phyloP scores from a whole-genome alignment of 1,140 invertebrate genomes.

The Pissodes strobi region DNA sequence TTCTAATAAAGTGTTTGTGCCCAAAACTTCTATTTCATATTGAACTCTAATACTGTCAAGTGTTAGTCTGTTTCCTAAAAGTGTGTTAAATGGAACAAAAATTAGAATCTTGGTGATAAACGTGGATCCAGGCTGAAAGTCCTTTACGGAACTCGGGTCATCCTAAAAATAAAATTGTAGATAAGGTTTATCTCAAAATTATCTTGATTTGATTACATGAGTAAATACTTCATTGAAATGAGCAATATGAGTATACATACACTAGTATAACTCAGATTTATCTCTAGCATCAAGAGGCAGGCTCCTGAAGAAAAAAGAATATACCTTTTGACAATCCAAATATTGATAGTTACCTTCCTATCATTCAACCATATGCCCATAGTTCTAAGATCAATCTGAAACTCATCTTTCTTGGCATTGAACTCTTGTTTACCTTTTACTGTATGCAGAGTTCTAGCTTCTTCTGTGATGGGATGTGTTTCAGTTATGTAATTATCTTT shows the following conservation, averaged over 20 bases:
- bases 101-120: constrained; percentile 52
- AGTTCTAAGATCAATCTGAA: not conserved
- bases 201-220: too few species aligned
- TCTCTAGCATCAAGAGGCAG: too few species aligned
- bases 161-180: too few species aligned
- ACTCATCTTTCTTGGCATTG: not conserved
- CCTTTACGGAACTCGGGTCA: constrained; percentile 7
- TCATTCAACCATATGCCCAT: not conserved
- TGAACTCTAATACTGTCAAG: constrained; percentile 40
- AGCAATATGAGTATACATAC: too few species aligned
- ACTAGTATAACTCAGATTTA: too few species aligned
- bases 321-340: too few species aligned
- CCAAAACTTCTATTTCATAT: constrained; percentile 60
- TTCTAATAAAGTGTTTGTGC: constrained; percentile 61
- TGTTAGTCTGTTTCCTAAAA: constrained; percentile 17
- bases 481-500: constrained; percentile 5
- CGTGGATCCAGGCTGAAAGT: constrained; percentile 47
- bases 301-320: too few species aligned
- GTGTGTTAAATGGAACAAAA: constrained; percentile 51
- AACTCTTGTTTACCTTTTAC: constrained; percentile 13
- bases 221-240: too few species aligned
- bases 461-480: constrained; percentile 15
- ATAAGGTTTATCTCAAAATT: too few species aligned
- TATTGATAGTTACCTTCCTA: not conserved
- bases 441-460: constrained; percentile 5